Base-by-base conservation (phyloP, 2,113 vertebrate genomes). In the Oreochromis spilurus region DNA sequence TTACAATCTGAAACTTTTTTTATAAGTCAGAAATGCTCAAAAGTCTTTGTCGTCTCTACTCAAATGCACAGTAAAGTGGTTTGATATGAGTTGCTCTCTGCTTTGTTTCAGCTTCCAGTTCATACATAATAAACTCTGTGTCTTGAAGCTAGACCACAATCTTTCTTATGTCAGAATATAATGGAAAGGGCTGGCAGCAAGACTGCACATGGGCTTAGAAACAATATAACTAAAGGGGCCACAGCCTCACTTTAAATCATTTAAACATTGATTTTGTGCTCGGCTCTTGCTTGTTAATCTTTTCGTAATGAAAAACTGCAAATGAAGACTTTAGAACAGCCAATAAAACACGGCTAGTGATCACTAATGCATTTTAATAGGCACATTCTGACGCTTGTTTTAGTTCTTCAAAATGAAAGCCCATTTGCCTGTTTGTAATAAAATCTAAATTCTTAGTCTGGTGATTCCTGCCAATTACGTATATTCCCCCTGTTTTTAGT, bases 251-350 rank as follows among this genome's bases (percentile, higher is more conserved):
- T 94, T 93, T 94, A 94, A 95, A 94, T 95, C 94, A 95, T 95
- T 95, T 93, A 92, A 93, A 94, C 95, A 95, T 95, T 94, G 94
- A 95, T 95, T 95, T 95, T 95, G 91, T 94, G 91, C 90, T 92
- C 84, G 1, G 82, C 89, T 90, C 89, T 80, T 83, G 92, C 92
- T 92, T 94, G 92, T 93, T 94, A 94, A 94, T 95, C 92, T 94
- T 94, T 95, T 92, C 40, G 84, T 94, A 94, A 95, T 91, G 93
- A 93, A 94, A 95, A 93, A 92, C 89, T 93, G 91, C 88, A 94
- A 95, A 95, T 95, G 92, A 94, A 95, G 94, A 95, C 94, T 93
- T 94, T 84, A 88, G 88, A 95, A 91, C 79, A 93, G 89, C 92
- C 92, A 93, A 93, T 95, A 95, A 94, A 95, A 94, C 92, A 94